Base-by-base conservation (phyloP, 2,797 vertebrate species). In the Dipus sagitta region DNA sequence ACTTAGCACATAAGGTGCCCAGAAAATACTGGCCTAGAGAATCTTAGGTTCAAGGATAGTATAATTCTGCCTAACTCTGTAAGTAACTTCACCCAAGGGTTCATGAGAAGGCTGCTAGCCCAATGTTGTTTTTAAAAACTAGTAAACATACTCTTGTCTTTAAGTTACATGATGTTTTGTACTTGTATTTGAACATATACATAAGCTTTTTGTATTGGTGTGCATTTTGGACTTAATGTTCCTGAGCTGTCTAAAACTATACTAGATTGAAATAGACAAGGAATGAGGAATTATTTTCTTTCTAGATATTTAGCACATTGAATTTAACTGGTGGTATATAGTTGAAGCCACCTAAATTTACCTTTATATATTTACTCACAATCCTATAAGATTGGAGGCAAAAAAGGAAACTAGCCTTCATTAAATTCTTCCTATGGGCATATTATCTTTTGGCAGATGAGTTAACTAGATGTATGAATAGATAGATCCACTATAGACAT, bases 261-360 rank as follows among this genome's bases (percentile, higher is more conserved):
- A 17, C 58, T 79, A 58, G 20, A 76, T 88, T 38, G 11, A 34
- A 89, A 82, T 64, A 2, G 88, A 91, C 28, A 71, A 23, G 7
- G 21, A 86, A 21, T 26, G n/a, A 90, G 42, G 30, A 89, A 79
- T 93, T 90, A 84, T 77, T 79, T 90, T 92, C 52, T 93, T 58
- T 4, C 52, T 88, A n/a, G 54, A n/a, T 91, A 67, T 42, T 88
- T 47, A 92, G 2, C 90, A 6, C 65, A 42, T 71, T 96, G 52
- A 83, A 86, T 71, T 92, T 93, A 84, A 88, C 32, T 94, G 62
- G 1, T 68, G 24, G 38, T 76, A 54, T 64, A 88, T 64, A 88
- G 20, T 94, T 92, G 74, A 26, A 78, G 6, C 77, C 47, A 88
- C 72, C 47, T 93, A 90, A 86, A 20, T 28, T 80, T 88, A 87